Conservation (phyloP, 2,797 vertebrate genomes). For the Hafferia zeledoni region DNA sequence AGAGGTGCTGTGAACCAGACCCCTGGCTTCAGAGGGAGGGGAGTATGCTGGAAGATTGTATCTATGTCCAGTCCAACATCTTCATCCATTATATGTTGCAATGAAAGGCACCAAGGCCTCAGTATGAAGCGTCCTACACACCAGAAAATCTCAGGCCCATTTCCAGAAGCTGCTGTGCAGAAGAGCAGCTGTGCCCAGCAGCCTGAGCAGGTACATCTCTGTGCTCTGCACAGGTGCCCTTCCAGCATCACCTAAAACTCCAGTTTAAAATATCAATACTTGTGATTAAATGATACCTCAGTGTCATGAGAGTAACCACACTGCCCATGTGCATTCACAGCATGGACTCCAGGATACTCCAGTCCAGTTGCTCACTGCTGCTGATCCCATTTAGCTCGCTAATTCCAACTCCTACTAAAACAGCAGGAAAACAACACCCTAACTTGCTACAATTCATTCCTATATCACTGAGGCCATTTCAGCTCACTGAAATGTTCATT, state of each 20-base stretch:
- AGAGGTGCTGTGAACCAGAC: background rate
- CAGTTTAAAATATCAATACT: background rate
- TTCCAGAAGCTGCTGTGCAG: background rate
- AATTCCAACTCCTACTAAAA: conserved; percentile 57
- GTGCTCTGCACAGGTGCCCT: background rate
- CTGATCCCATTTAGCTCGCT: conserved; percentile 11
- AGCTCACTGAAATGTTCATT: conserved; percentile 76
- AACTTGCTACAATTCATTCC: conserved; percentile 77
- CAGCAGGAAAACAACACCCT: conserved; percentile 66
- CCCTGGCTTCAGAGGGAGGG: background rate
- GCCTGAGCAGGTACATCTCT: background rate
- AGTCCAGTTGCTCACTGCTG: background rate
- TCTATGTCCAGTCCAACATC: background rate
- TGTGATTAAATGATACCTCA: background rate
- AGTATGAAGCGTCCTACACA: background rate
- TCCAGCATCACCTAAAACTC: background rate
- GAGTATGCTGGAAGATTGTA: background rate
- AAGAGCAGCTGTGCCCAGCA: background rate
- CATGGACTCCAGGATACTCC: background rate
- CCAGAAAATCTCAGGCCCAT: background rate
- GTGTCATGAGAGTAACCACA: background rate
- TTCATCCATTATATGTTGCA: background rate
- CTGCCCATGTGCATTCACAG: background rate
- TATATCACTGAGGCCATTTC: conserved; percentile 68
- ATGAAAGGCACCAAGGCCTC: background rate